Base-by-base conservation (phyloP, 2,888 invertebrate genomes). In the Lasioglossum pauxillum region DNA sequence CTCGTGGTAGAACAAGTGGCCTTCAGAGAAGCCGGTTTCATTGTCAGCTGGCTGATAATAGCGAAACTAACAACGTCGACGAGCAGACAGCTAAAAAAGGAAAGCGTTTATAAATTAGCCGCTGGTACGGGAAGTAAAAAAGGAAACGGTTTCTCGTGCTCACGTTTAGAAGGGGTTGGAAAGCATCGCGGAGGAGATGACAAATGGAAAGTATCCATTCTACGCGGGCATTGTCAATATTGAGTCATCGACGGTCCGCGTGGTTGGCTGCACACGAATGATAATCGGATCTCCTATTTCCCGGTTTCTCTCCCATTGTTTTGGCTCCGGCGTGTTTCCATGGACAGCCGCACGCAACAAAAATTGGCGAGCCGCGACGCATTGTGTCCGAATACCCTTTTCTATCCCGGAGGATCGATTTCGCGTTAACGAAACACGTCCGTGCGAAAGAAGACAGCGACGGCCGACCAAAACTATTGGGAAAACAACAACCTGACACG, bases 211-310 rank as follows among this genome's bases (percentile, higher is more conserved):
- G 8, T 49, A 71, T 71, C 69, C 38, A 75, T 72, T 60, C 49
- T 75, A 31, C 10, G 31, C 41, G 38, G n/a, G 44, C 31, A 67
- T 57, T 83, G 69, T 71, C 49, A 69, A 35, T 35, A 71, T 81
- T 75, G 83, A 75, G 46, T 75, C 71, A 83, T 80, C 73, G 67
- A 23, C 44, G 14, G n/a, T n/a, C 57, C 74, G 69, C 69, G n/a
- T 14, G 35, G 41, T 38, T 71, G 12, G 69, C n/a, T 71, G 69
- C 69, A 71, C 69, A 71, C 69, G 49, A 71, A 84, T 84, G 57
- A 78, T 84, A 84, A 84, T 83, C 71, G 57, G 27, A 74, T 78
- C 69, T 78, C 31, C 74, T 69, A 46, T 69, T 77, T 78, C 38
- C 60, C 71, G 27, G 53, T 7, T 57, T 77, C 69, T 49, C 35